A percentile compares a stretch with the other conserved stretches of the same genome.
Conservation (phyloP, 2,797 vertebrate species). For the Triplophysa yarkandensis region DNA sequence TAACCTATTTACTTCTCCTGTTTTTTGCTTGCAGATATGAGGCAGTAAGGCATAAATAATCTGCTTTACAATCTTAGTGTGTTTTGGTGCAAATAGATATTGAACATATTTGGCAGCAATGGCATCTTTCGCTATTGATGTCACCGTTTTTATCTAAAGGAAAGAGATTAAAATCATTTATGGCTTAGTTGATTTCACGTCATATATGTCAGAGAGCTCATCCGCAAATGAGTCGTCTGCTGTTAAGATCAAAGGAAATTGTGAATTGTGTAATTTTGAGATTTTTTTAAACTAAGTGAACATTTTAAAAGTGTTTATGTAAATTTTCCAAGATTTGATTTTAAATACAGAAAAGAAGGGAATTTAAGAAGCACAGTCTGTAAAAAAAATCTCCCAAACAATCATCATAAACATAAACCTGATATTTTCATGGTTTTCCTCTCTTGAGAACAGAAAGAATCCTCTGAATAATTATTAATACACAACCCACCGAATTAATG, state of each 20-base stretch:
- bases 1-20: constrained; percentile 37
- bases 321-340: too few species aligned
- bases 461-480: neutral
- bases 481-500: constrained; percentile 10
- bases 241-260: neutral
- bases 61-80: neutral
- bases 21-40: constrained; percentile 17
- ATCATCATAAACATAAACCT: neutral
- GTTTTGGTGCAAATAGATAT: too few species aligned
- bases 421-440: neutral
- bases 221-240: neutral
- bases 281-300: too few species aligned
- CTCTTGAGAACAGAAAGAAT: neutral
- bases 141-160: neutral
- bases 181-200: neutral
- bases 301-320: too few species aligned
- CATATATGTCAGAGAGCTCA: neutral
- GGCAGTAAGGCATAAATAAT: neutral
- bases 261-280: too few species aligned
- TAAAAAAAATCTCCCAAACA: neutral
- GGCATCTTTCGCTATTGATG: neutral
- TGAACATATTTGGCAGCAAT: neutral
- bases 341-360: neutral
- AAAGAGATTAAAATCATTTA: neutral
- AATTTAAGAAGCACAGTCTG: neutral